Conservation (phyloP, 2,888 invertebrate species). For the Chloroclysta siterata region DNA sequence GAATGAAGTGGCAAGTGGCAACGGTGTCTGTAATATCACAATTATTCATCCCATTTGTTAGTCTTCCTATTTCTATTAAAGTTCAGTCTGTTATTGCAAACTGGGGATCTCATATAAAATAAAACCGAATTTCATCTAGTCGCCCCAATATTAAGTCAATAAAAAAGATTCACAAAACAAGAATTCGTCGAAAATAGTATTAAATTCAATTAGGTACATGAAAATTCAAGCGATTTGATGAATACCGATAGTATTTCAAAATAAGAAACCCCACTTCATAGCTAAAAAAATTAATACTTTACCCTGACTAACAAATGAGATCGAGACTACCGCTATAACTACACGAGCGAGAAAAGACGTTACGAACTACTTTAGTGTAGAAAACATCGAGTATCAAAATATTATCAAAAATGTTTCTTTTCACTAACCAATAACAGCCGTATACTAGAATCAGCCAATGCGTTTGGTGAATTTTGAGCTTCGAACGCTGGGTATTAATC, state of each 20-base stretch:
- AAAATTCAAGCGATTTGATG: constrained; percentile 1
- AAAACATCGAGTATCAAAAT: constrained; percentile 85
- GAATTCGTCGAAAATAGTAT: no score
- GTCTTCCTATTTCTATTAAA: constrained; percentile 36
- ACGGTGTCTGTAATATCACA: constrained; percentile 54
- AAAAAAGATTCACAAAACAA: no score
- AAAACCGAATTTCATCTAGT: constrained; percentile 4
- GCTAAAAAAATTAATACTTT: constrained; percentile 43
- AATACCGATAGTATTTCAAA: constrained; percentile 3
- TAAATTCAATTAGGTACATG: background rate
- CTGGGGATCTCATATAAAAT: constrained; percentile 4
- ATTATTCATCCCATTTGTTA: constrained; percentile 65
- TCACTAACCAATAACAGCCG: constrained; percentile 85
- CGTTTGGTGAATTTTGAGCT: constrained; percentile 76
- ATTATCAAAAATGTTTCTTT: constrained; percentile 78
- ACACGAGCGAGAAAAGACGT: constrained; percentile 71
- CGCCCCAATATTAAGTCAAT: background rate
- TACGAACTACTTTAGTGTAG: constrained; percentile 79
- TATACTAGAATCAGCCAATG: constrained; percentile 84
- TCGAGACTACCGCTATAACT: constrained; percentile 62
- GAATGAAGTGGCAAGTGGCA: constrained; percentile 36
- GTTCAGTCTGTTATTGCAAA: constrained; percentile 38
- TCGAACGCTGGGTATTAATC: constrained; percentile 64
- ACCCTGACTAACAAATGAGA: constrained; percentile 68
- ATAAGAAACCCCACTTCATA: background rate